Conservation (phyloP, 2,113 vertebrate species). For the Albula goreensis region DNA sequence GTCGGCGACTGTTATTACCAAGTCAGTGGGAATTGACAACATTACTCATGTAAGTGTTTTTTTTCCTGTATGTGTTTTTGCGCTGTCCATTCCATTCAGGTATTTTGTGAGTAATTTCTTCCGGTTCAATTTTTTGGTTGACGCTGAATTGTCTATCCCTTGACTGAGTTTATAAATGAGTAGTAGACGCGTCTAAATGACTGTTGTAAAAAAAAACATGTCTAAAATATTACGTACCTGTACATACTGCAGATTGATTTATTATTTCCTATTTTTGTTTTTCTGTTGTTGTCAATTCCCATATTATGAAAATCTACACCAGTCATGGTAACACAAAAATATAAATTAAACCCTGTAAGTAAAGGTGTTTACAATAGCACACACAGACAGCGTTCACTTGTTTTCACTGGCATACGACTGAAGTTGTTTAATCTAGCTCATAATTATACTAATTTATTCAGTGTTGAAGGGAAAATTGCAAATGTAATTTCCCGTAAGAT, state of each 20-base stretch:
- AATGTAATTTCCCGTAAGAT: conserved; percentile 24
- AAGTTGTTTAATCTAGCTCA: conserved; percentile 9
- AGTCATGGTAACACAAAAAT: background rate
- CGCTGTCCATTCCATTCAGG: background rate
- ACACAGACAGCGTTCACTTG: background rate
- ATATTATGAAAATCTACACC: background rate
- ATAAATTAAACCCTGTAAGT: background rate
- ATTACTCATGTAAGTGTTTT: background rate
- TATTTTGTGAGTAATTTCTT: background rate
- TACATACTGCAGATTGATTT: background rate
- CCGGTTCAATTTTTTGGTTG: background rate
- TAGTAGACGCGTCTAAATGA: background rate
- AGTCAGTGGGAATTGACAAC: background rate
- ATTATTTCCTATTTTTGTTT: background rate
- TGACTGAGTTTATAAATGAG: background rate
- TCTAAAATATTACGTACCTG: background rate
- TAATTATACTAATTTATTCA: conserved; percentile 23
- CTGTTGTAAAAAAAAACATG: background rate
- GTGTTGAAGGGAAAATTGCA: conserved; percentile 15
- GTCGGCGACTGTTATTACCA: background rate
- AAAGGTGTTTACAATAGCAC: conserved; percentile 14
- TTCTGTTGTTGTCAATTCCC: background rate
- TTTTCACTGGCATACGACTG: background rate
- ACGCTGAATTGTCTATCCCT: background rate
- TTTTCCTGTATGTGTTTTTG: background rate